Conservation (phyloP, 2,113 vertebrate genomes). For the Micromys minutus region DNA sequence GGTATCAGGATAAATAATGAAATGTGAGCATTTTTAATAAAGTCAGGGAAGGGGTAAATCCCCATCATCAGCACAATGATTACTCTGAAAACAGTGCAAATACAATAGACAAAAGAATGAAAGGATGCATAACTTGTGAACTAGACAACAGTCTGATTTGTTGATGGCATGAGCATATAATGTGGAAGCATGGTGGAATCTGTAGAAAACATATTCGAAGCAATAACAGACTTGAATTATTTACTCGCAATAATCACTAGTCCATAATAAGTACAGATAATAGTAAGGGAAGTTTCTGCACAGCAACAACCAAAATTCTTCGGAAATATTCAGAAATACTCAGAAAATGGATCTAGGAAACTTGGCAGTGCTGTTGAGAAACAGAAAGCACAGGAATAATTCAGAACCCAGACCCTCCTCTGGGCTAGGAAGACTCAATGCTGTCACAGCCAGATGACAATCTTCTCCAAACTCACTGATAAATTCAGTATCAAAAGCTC, state of each 20-base stretch:
- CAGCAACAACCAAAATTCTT: background rate
- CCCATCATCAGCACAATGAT: background rate
- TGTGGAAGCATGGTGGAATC: background rate
- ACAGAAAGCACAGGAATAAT: background rate
- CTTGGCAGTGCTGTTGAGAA: background rate
- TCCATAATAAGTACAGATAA: background rate
- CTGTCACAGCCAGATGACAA: background rate
- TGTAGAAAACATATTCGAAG: constrained; percentile 3
- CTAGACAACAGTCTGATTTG: background rate
- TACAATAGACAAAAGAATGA: constrained; percentile 17
- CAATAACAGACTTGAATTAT: background rate
- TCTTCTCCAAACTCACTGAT: background rate
- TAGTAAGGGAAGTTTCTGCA: background rate
- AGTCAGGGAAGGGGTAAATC: background rate
- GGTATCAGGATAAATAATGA: background rate
- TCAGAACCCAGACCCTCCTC: background rate
- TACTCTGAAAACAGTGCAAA: background rate
- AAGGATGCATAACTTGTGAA: background rate
- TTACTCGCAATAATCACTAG: background rate
- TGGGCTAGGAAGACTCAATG: background rate
- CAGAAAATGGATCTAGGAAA: background rate
- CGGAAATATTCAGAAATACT: background rate
- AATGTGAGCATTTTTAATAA: constrained; percentile 17
- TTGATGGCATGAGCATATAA: background rate
- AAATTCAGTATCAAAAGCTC: background rate